Conservation (phyloP, 2,888 invertebrate genomes). For the Tuberolachnus salignus region DNA sequence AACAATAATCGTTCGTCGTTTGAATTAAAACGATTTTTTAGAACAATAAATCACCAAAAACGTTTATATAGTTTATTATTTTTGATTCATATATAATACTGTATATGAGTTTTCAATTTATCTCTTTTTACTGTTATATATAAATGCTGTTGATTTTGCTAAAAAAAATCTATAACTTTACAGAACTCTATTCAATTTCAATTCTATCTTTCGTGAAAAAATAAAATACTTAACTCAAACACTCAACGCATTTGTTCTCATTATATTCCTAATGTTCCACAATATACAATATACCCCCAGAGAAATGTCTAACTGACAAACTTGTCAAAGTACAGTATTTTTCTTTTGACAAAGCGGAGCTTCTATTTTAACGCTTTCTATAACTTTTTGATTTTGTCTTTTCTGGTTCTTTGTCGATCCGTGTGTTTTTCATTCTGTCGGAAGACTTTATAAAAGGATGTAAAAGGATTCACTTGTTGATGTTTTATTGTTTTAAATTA, state of each 20-base stretch:
- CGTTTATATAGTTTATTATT: too few species aligned
- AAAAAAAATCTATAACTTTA: neutral
- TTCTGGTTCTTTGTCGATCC: neutral
- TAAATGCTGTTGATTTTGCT: neutral
- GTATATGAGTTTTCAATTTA: neutral
- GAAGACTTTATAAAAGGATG: neutral
- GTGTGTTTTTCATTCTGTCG: neutral
- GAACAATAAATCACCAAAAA: too few species aligned
- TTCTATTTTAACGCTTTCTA: constrained; percentile 24
- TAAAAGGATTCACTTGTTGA: neutral
- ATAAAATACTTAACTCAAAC: neutral
- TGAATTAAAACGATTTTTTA: too few species aligned
- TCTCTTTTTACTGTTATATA: neutral
- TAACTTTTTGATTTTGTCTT: neutral
- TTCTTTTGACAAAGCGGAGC: constrained; percentile 12
- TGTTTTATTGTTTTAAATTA: neutral
- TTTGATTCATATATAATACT: too few species aligned
- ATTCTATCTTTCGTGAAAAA: constrained; percentile 4
- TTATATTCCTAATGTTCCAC: neutral
- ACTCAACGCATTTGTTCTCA: constrained; percentile 4
- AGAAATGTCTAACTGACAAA: constrained; percentile 10
- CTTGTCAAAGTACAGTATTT: constrained; percentile 7
- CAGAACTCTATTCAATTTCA: neutral
- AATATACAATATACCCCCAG: constrained; percentile 3
- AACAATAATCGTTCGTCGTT: too few species aligned